phyloP scores from a whole-genome alignment of 1,140 invertebrate genomes.

The Drosophila nebulosa region DNA sequence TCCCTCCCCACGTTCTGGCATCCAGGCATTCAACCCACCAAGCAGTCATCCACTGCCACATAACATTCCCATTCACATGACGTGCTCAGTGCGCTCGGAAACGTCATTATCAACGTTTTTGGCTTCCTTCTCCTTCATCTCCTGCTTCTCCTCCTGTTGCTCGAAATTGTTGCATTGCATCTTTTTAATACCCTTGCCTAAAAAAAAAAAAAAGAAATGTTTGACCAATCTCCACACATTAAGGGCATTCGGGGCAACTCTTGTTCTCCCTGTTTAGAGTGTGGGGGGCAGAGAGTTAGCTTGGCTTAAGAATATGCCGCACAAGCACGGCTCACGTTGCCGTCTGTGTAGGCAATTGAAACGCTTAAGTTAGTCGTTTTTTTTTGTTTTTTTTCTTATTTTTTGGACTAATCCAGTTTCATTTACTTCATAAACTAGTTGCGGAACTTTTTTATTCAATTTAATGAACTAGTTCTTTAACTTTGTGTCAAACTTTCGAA shows the following conservation, averaged over 20 bases:
- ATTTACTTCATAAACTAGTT: slow-evolving; percentile 31
- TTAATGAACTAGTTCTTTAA: slow-evolving; percentile 22
- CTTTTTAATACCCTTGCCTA: neutral
- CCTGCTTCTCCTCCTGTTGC: slow-evolving; percentile 7
- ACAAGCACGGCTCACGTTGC: too few relatives aligned
- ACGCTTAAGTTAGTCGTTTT: neutral
- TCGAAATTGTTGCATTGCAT: neutral
- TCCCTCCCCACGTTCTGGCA: neutral
- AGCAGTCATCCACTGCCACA: slow-evolving; percentile 20
- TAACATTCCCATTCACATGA: slow-evolving; percentile 46
- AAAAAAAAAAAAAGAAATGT: too few relatives aligned
- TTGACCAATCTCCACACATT: neutral
- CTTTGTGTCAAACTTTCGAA: neutral
- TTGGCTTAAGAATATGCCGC: neutral
- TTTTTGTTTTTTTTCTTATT: neutral
- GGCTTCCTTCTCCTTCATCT: neutral
- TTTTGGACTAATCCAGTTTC: slow-evolving; percentile 31
- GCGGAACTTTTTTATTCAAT: slow-evolving; percentile 18
- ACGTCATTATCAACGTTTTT: neutral
- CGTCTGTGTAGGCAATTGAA: neutral
- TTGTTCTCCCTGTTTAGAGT: neutral
- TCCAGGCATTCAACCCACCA: slow-evolving; percentile 12
- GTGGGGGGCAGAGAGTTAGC: neutral
- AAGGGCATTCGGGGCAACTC: neutral
- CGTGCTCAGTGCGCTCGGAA: slow-evolving; percentile 11